A percentile compares a stretch with the other conserved stretches of the same genome.
phyloP scores from a whole-genome alignment of 2,113 vertebrate species.

The Embiotoca jacksoni region DNA sequence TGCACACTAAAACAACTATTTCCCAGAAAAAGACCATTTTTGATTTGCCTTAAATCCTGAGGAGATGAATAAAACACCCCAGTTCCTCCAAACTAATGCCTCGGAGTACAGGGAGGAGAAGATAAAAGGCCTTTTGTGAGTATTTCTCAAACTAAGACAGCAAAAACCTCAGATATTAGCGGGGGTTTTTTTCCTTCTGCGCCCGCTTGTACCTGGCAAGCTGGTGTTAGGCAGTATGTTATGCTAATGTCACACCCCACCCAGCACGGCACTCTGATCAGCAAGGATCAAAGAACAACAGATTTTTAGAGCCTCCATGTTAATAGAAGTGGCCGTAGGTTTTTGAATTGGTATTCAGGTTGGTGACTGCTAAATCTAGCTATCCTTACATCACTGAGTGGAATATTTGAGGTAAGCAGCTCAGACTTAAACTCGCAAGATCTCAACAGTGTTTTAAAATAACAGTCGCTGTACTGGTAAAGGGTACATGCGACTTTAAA shows the following conservation, averaged over 20 bases:
- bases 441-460: slow-evolving; percentile 37
- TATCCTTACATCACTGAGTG: slow-evolving; percentile 38
- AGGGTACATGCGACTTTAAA: background rate
- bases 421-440: slow-evolving; percentile 29
- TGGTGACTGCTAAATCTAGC: slow-evolving; percentile 33
- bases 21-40: background rate
- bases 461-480: background rate
- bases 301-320: slow-evolving; percentile 47
- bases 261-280: slow-evolving; percentile 47
- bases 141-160: background rate
- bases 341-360: slow-evolving; percentile 54
- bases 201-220: slow-evolving; percentile 30
- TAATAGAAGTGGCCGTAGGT: slow-evolving; percentile 42
- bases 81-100: background rate
- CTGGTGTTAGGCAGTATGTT: slow-evolving; percentile 38
- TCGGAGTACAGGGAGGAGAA: background rate
- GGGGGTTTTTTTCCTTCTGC: background rate
- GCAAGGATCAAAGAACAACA: slow-evolving; percentile 64
- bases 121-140: background rate
- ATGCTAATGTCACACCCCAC: slow-evolving; percentile 58
- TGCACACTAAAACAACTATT: background rate
- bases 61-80: background rate
- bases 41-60: background rate
- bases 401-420: slow-evolving; percentile 40
- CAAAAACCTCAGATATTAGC: background rate